These are phyloP conservation scores for Serilophus lunatus DNA, from an alignment of 2,113 vertebrate genomes.

Conservation along the genomic window DNA sequence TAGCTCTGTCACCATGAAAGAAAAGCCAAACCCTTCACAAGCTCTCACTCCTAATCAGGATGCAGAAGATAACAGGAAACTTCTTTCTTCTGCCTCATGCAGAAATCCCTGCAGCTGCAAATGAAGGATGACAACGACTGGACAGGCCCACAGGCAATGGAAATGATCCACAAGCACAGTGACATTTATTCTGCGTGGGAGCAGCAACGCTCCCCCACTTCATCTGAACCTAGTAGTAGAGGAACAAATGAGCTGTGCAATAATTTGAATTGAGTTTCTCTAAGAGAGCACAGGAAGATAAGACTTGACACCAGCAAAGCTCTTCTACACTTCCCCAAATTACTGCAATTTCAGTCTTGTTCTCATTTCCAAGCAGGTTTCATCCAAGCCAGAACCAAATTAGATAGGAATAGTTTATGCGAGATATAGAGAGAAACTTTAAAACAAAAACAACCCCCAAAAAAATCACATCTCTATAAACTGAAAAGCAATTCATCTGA, in stretches of 20 bases:
- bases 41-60: not conserved
- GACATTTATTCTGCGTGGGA: conserved; percentile 5
- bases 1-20: not conserved
- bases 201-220: not conserved
- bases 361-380: conserved; percentile 47
- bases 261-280: conserved; percentile 64
- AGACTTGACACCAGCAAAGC: conserved; percentile 51
- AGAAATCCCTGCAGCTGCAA: conserved; percentile 26
- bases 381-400: conserved; percentile 45
- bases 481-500: not conserved
- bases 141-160: conserved; percentile 6
- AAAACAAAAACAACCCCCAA: not conserved
- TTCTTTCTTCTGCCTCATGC: not conserved
- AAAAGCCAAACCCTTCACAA: accelerated
- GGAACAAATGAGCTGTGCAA: conserved; percentile 63
- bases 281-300: conserved; percentile 48
- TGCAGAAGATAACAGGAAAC: not conserved
- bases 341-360: conserved; percentile 56
- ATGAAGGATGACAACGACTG: not conserved
- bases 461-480: not conserved
- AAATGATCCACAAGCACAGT: conserved; percentile 28
- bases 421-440: conserved; percentile 28
- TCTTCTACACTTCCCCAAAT: conserved; percentile 41
- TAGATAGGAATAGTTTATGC: conserved; percentile 42
- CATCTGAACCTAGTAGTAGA: not conserved